Base-by-base conservation (phyloP, 2,113 vertebrate genomes). In the Actenoides hombroni region DNA sequence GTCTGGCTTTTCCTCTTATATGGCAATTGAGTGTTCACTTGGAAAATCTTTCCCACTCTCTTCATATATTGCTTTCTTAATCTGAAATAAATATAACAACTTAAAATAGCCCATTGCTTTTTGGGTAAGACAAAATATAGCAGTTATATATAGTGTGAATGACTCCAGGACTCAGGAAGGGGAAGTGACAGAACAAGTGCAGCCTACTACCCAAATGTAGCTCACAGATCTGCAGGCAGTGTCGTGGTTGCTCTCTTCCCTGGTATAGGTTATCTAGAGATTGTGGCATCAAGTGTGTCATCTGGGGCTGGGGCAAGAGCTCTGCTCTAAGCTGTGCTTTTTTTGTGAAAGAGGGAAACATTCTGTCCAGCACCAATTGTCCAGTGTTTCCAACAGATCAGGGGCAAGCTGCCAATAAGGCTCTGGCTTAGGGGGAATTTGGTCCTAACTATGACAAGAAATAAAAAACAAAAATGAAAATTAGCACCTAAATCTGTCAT, bases 1-100 rank as follows among this genome's bases (percentile, higher is more conserved):
- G 73, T 75, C 68, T 82, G 86, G 42, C 44, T 95, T 84, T 84
- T 84, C 48, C 61, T 91, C 53, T 82, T 39, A 63, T 20, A 17
- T 7, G 73, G 61, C 80, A 71, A 82, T 56, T 71, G 73, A 78
- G 44, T 0, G 7, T 81, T 95, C 74, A 33, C 81, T 92, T 84
- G 68, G 48, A 76, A 91, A 95, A 86, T 73, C 83, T 92, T 89
- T 84, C 57, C 39, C 28, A 19, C 61, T 79, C 29, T 83, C 86
- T 75, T 94, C 77, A 93, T 86, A 86, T 88, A 81, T 86, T 96
- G 39, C 68, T 89, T 94, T 91, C 61, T 92, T 91, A 86, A 83
- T 93, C 69, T 42, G 49, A 91, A 93, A 93, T 79, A 93, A 82
- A 88, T 48, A 59, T 49, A 82, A 86, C 15, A 54, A 70, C 54